Conservation (phyloP, 2,797 vertebrate species). For the Melanitta fusca region DNA sequence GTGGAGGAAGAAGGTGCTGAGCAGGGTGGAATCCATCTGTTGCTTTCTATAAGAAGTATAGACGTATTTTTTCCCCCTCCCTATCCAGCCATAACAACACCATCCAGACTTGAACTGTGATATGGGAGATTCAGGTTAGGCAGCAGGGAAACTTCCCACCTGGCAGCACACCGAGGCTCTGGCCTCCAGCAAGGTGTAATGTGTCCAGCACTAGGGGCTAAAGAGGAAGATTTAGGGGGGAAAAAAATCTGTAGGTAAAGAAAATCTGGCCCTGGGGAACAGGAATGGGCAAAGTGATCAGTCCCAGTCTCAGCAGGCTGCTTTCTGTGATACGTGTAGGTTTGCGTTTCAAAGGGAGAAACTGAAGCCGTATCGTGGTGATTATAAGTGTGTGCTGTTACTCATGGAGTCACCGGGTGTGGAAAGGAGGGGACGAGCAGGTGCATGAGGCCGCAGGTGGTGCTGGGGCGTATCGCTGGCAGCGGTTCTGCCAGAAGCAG, state of each 20-base stretch:
- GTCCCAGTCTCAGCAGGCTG: not conserved
- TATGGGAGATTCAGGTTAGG: not conserved
- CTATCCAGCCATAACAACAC: not conserved
- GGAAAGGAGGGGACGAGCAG: not conserved
- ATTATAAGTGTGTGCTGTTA: not conserved
- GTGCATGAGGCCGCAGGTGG: accelerated
- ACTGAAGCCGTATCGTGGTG: not conserved
- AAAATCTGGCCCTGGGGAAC: not conserved
- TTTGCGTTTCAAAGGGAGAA: not conserved
- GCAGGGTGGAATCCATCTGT: not conserved
- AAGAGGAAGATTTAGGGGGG: not conserved
- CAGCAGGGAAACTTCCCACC: not conserved
- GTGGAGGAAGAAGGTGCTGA: not conserved
- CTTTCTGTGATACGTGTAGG: not conserved
- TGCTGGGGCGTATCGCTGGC: not conserved
- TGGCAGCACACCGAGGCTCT: accelerated
- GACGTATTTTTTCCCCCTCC: too few relatives aligned
- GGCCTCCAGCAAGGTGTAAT: not conserved
- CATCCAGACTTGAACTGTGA: accelerated
- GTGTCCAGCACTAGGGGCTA: not conserved
- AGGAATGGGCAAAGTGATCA: not conserved
- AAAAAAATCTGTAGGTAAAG: not conserved
- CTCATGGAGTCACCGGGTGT: not conserved
- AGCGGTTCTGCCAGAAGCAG: not conserved
- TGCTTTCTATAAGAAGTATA: not conserved